phyloP scores from a whole-genome alignment of 2,797 vertebrate species.

The Falco naumanni region DNA sequence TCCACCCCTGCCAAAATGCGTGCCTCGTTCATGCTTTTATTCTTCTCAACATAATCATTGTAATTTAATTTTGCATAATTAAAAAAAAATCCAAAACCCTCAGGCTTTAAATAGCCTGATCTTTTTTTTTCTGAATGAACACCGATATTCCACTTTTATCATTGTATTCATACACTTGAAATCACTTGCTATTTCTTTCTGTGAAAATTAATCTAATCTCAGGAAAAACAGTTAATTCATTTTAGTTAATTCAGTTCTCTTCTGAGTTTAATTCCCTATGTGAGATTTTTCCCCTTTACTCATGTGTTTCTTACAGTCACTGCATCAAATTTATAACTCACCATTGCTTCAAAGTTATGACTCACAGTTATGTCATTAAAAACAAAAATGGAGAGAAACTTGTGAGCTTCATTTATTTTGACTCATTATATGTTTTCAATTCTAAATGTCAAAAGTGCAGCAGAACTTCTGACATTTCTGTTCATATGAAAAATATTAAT shows the following conservation, averaged over 20 bases:
- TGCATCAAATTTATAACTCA: not conserved
- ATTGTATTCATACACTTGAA: not conserved
- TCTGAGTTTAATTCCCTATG: not conserved
- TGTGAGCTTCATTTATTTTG: not conserved
- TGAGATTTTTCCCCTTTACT: not conserved
- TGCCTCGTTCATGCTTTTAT: not conserved
- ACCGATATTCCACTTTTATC: not conserved
- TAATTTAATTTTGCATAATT: slow-evolving; percentile 5
- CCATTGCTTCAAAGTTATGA: not conserved
- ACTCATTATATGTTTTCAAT: not conserved
- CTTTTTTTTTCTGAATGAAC: not conserved
- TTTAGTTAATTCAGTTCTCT: not conserved
- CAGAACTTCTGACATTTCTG: not conserved
- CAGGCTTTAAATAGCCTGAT: not conserved
- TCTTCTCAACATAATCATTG: not conserved
- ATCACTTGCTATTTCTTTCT: not conserved
- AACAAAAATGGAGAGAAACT: not conserved
- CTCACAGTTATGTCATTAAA: not conserved
- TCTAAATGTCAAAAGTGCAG: not conserved
- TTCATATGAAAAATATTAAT: not conserved
- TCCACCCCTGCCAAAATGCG: not conserved
- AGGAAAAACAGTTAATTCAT: not conserved
- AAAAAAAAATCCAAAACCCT: not conserved
- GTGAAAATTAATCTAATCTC: not conserved
- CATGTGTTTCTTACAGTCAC: not conserved